These are phyloP conservation scores for Papilio protenor DNA, from an alignment of 2,888 invertebrate species.

Conservation along the genomic window DNA sequence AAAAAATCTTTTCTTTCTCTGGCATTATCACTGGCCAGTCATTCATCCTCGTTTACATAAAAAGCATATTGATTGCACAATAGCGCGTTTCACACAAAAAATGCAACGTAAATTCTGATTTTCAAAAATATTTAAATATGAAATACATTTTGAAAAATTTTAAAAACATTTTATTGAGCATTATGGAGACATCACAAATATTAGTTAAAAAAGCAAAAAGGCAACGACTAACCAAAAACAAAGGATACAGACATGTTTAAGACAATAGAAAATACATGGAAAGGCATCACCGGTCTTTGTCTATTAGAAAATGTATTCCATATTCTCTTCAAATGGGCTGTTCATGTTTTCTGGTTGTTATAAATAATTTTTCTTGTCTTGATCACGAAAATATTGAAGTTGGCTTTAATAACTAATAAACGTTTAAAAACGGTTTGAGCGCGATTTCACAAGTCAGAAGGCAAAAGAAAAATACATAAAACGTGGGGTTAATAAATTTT, in stretches of 20 bases:
- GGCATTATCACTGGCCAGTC: background rate
- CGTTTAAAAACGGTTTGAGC: background rate
- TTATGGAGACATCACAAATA: background rate
- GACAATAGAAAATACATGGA: background rate
- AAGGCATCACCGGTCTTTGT: background rate
- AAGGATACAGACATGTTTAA: background rate
- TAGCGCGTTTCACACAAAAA: background rate
- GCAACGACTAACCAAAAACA: background rate
- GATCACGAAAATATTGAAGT: background rate
- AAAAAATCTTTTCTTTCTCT: background rate
- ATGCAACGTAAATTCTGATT: background rate
- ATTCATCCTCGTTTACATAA: background rate
- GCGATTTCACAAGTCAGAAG: background rate
- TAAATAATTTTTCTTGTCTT: background rate
- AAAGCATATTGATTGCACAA: background rate
- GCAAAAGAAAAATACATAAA: too few relatives aligned
- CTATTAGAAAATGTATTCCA: background rate
- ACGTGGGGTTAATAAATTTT: background rate
- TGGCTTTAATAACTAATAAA: too few relatives aligned
- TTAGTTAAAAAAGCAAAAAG: background rate
- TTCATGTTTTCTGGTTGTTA: background rate
- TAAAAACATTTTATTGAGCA: background rate
- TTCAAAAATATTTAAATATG: background rate
- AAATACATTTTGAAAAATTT: conserved; percentile 1
- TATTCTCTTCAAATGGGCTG: background rate